A percentile compares a stretch with the other conserved stretches of the same genome.
Evolutionary conservation across 2,113 vertebrate species (phyloP).

Genomic region (Puffinus mauretanicus): DNA sequence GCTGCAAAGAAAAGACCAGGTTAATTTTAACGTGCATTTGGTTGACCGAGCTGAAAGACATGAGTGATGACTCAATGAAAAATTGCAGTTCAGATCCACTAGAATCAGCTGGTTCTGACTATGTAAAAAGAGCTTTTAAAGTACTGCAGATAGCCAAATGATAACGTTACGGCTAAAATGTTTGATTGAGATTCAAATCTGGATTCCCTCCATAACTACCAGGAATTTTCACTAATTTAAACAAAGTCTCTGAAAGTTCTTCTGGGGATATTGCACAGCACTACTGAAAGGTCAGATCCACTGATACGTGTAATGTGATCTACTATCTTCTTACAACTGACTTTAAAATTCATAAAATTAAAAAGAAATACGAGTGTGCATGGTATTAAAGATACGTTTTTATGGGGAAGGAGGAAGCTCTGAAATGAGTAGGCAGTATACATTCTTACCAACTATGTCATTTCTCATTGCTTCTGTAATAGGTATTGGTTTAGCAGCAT

Average conservation of each 20-base stretch:
- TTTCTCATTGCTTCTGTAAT: slow-evolving; percentile 95
- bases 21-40: neutral
- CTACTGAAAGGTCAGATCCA: neutral
- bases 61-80: neutral
- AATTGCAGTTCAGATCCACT: neutral
- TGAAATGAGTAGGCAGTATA: neutral
- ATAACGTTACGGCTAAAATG: neutral
- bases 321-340: neutral
- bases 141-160: neutral
- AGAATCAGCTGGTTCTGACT: neutral
- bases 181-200: neutral
- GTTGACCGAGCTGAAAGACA: neutral
- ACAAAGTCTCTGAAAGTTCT: neutral
- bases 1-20: slow-evolving; percentile 75
- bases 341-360: neutral
- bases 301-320: neutral
- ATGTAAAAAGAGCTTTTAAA: neutral
- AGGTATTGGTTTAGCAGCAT: slow-evolving; percentile 93
- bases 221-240: neutral
- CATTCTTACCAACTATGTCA: slow-evolving; percentile 92
- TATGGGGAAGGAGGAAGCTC: neutral
- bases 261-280: neutral
- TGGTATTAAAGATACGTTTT: neutral
- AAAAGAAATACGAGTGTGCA: neutral
- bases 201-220: neutral